A percentile compares a stretch with the other conserved stretches of the same genome.
phyloP scores from a whole-genome alignment of 2,888 invertebrate genomes.

The Aporophyla lueneburgensis region DNA sequence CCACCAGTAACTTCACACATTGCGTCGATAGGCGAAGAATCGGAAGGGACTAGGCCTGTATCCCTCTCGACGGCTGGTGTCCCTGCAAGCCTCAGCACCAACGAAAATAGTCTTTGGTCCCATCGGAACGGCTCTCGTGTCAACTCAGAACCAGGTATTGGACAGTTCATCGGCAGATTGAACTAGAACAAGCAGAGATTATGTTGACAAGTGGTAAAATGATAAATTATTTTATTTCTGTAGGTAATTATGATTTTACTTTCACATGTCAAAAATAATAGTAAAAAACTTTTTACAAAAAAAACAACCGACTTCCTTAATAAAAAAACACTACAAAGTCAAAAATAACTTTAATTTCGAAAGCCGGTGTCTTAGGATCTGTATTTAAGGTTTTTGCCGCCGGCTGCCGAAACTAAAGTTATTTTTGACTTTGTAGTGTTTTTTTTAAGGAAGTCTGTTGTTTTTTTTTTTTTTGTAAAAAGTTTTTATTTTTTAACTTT shows the following conservation, averaged over 20 bases:
- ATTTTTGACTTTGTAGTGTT: no score
- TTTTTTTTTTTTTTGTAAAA: no score
- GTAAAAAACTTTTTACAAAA: no score
- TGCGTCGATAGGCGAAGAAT: conserved; percentile 98
- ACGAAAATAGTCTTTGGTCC: conserved; percentile 99
- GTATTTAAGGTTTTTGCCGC: no score
- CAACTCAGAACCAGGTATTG: conserved; percentile 98
- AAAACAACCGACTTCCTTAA: no score
- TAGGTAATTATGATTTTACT: not conserved
- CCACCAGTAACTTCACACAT: conserved; percentile 99
- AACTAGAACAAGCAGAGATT: conserved; percentile 89
- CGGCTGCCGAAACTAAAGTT: no score
- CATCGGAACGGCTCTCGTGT: conserved; percentile 99
- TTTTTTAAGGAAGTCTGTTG: no score
- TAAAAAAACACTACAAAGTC: no score
- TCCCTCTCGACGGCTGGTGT: conserved; percentile 97
- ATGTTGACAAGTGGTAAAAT: conserved; percentile 16
- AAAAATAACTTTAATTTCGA: no score
- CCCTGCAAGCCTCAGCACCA: conserved; percentile 97
- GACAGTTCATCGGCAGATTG: conserved; percentile 97
- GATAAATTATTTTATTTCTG: not conserved
- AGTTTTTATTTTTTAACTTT: no score
- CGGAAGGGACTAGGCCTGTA: conserved; percentile 97
- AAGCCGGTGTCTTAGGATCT: no score
- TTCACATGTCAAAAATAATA: not conserved